Base-by-base conservation (phyloP, 2,888 invertebrate species). In the Nebria salina region DNA sequence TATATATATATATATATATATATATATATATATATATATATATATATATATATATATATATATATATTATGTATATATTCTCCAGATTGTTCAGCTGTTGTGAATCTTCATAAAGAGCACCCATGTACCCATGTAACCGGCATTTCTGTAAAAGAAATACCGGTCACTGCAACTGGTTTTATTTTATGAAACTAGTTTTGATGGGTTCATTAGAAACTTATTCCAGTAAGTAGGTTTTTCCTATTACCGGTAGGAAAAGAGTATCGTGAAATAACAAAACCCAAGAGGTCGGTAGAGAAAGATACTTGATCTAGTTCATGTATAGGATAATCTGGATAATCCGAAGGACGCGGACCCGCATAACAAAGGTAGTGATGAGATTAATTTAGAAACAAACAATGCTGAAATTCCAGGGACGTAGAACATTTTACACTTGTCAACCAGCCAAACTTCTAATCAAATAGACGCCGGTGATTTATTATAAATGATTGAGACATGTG, bases 321-420 rank as follows among this genome's bases (percentile, higher is more conserved):
- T 68, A 68, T 65, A 20, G 73, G 76, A 72, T 81, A 81, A 81
- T 81, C 81, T 72, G 75, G 64, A 79, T 76, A 81, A 76, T 81
- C 76, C 76, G 54, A 4, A 42, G 66, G 13, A n/a, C 11, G 76
- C 76, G 75, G 75, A 20, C 64, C 66, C 15, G 34, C 75, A 43
- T 13, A 75, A 65, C 81, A 54, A 81, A 81, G 72, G 76, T 81
- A 81, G 54, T 81, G 76, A 81, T 76, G 76, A 73, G 81, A 81
- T 81, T 81, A 81, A 81, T 81, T 76, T 76, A 81, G 76, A 81
- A 81, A 76, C 81, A 81, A 81, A 81, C 81, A 76, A 81, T 76
- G 72, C 76, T 72, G 76, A 81, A 81, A 81, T 76, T 81, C 76
- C 65, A n/a, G 70, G 26, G 25, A 70, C 70, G 25, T 15, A 70